A percentile compares a stretch with the other conserved stretches of the same genome.
These are phyloP conservation scores for Nomada ruficornis DNA, from an alignment of 2,888 invertebrate species.

Conservation along the genomic window DNA sequence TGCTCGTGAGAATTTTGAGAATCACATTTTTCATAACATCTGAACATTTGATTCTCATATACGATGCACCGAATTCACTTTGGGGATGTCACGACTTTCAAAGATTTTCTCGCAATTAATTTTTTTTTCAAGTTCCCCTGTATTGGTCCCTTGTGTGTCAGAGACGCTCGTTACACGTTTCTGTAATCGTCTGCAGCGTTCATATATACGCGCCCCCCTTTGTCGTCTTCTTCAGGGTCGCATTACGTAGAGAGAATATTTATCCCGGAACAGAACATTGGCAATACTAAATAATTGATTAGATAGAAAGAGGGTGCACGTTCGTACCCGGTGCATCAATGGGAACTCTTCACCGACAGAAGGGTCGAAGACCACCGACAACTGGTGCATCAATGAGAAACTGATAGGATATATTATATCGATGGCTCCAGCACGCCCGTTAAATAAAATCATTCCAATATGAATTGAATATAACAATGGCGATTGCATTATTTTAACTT, in stretches of 20 bases:
- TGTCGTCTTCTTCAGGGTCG: slow-evolving; percentile 50
- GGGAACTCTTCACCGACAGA: slow-evolving; percentile 24
- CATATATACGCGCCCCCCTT: slow-evolving; percentile 5
- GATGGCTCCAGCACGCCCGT: background rate
- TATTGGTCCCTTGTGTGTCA: slow-evolving; percentile 59
- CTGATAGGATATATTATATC: slow-evolving; percentile 8
- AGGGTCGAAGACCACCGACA: slow-evolving; percentile 38
- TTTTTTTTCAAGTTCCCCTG: slow-evolving; percentile 6
- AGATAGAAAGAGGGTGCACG: slow-evolving; percentile 49
- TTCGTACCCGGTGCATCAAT: slow-evolving; percentile 41
- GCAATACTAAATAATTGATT: slow-evolving; percentile 67
- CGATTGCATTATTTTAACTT: background rate
- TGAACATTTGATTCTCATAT: background rate
- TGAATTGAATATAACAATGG: background rate
- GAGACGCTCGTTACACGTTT: slow-evolving; percentile 24
- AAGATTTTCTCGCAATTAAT: no score
- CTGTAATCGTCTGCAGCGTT: slow-evolving; percentile 38
- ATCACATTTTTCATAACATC: no score
- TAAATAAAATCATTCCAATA: background rate
- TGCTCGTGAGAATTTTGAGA: no score
- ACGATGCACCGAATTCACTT: no score
- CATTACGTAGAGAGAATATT: slow-evolving; percentile 70
- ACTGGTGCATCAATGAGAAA: slow-evolving; percentile 32
- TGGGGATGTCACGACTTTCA: no score
- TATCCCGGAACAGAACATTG: slow-evolving; percentile 60